Conservation (phyloP, 2,113 vertebrate genomes). For the Climacteris rufus region DNA sequence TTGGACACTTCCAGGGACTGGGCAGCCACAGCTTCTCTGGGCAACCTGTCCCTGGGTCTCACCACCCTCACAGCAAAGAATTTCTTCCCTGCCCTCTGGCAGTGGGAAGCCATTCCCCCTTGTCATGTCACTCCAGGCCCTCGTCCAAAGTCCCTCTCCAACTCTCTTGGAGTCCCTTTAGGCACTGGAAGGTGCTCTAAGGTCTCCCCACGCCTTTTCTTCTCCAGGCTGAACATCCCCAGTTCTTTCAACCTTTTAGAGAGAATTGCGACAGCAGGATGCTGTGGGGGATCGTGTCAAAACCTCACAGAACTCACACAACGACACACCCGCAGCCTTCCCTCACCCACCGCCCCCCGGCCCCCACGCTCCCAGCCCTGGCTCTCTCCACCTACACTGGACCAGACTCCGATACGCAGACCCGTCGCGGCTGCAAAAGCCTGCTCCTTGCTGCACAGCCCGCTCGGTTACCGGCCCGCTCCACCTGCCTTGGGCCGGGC, state of each 20-base stretch:
- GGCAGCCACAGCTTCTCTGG: neutral
- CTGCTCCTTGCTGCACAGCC: neutral
- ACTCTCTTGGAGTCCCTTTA: neutral
- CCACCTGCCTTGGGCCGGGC: neutral
- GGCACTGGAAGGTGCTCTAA: neutral
- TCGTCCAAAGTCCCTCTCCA: neutral
- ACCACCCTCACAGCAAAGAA: neutral
- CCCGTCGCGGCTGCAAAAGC: neutral
- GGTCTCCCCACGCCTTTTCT: too few species aligned
- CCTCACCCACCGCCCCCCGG: neutral
- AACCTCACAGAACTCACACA: neutral
- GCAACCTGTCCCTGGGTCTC: neutral
- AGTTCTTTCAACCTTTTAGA: neutral
- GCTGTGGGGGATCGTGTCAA: too few species aligned
- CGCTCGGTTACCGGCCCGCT: too few species aligned
- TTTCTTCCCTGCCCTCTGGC: fast-evolving
- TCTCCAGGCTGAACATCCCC: neutral
- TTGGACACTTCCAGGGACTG: neutral
- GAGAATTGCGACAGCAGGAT: fast-evolving
- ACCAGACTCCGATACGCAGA: neutral
- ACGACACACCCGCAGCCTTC: neutral
- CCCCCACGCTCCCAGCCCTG: neutral
- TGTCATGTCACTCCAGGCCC: neutral
- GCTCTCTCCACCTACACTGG: neutral
- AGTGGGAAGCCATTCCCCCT: neutral